These are phyloP conservation scores for Glandiceps talaboti DNA, from an alignment of 53 echinoderm and acorn worm genomes.

Conservation along the genomic window DNA sequence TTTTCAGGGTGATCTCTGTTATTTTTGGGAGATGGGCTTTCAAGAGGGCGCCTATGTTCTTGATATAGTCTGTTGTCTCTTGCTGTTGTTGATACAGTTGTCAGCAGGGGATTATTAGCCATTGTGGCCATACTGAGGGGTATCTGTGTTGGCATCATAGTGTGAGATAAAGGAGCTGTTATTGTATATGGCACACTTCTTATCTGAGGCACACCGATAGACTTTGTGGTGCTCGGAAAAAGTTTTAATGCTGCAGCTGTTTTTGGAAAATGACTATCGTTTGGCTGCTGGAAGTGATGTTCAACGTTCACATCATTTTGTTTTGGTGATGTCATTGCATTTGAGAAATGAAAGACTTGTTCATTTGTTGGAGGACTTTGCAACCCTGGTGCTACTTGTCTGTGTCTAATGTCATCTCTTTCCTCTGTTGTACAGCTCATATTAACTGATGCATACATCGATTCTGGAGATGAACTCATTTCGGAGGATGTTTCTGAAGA, in stretches of 20 bases:
- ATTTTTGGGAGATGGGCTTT: too few relatives aligned
- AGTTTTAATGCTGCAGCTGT: background rate
- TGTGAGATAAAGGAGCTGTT: background rate
- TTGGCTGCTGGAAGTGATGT: background rate
- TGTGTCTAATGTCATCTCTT: background rate
- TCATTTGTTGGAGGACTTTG: background rate
- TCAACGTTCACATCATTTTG: background rate
- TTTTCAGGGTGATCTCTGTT: background rate
- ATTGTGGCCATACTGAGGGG: background rate
- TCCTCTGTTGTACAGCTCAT: background rate
- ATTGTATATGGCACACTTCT: background rate
- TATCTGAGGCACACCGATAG: background rate
- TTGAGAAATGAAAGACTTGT: conserved; percentile 6
- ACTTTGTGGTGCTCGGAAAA: background rate
- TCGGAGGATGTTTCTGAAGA: conserved; percentile 11
- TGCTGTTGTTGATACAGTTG: background rate
- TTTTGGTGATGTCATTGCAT: background rate
- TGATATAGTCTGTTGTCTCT: background rate
- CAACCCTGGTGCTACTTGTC: background rate
- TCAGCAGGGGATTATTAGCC: background rate
- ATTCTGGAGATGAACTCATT: conserved; percentile 2
- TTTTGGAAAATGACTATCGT: background rate
- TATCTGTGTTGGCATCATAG: background rate
- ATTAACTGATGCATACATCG: background rate
- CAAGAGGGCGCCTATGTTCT: background rate